Base-by-base conservation (phyloP, 2,113 vertebrate genomes). In the Scalopus aquaticus region DNA sequence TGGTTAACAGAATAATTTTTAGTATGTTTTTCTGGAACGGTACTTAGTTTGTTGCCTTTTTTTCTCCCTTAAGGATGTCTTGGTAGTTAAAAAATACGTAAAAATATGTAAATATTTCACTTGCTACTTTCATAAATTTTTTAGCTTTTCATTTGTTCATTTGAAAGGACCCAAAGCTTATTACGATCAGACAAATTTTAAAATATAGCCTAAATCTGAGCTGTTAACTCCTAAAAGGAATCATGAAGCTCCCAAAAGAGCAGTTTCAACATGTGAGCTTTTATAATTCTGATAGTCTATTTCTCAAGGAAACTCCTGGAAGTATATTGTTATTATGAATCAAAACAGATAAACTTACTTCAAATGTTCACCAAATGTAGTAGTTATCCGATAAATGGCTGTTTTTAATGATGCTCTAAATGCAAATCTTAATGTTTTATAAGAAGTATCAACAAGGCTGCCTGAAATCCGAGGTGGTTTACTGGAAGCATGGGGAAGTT, bases 401-500 rank as follows among this genome's bases (percentile, higher is more conserved):
- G 99, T 99, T 98, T 99, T 99, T 95, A 99, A 98, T 3, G 99
- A 98, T 12, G 99, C 99, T 96, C 99, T 98, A 13, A 99, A 98
- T 56, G 99, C 99, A 97, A 99, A 99, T 42, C 99, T 98, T 96
- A 99, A 98, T 0, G 99, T 99, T 98, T 99, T 99, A 92, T 99
- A 99, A 15, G 99, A 98, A 0, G 99, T 98, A 93, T 99, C 99
- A 94, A 98, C 98, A 97, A 99, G 97, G 94, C 98, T 98, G 95
- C 98, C 98, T 73, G 97, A 96, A 13, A 91, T 96, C 92, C 99
- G 98, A 35, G 98, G 94, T 1, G 99, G 99, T 73, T 99, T 99
- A 96, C 99, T 99, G 81, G 99, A 99, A 84, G 99, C 99, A 12
- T 99, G 99, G 88, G 99, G 99, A 95, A 99, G 98, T 96, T 99